phyloP scores from a whole-genome alignment of 2,888 invertebrate species.

The Parelbella ahira region DNA sequence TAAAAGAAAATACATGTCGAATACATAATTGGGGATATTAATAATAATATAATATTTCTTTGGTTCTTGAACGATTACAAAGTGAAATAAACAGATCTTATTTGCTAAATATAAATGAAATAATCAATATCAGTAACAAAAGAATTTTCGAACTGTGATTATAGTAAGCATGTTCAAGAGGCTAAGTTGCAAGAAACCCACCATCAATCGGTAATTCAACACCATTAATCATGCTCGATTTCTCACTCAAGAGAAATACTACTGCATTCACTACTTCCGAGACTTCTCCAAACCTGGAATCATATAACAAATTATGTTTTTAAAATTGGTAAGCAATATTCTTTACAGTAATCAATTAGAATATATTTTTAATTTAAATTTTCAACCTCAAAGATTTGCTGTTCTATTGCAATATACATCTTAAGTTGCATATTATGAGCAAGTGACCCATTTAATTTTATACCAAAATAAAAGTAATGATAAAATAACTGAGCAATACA shows the following conservation, averaged over 20 bases:
- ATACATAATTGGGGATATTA: no score
- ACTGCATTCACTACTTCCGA: slow-evolving; percentile 91
- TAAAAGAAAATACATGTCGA: no score
- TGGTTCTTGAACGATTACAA: slow-evolving; percentile 25
- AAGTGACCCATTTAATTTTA: no score
- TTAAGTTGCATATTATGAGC: no score
- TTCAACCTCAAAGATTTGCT: no score
- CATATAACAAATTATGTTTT: no score
- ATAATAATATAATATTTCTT: slow-evolving; percentile 25
- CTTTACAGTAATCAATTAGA: no score
- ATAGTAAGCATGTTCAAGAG: slow-evolving; percentile 4
- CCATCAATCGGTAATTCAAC: slow-evolving; percentile 90
- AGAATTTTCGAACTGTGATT: slow-evolving; percentile 3
- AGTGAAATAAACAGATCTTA: slow-evolving; percentile 27
- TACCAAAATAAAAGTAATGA: no score
- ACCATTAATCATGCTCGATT: slow-evolving; percentile 91
- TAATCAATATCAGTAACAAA: slow-evolving; percentile 1
- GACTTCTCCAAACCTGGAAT: slow-evolving; percentile 85
- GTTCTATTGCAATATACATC: no score
- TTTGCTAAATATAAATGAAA: slow-evolving; percentile 6
- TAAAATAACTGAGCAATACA: no score
- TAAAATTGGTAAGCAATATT: no score
- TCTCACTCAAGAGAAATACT: slow-evolving; percentile 87
- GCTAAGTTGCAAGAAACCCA: slow-evolving; percentile 82
- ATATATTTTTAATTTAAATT: no score